phyloP scores from a whole-genome alignment of 2,888 invertebrate genomes.

The Ptychoptera contaminata region DNA sequence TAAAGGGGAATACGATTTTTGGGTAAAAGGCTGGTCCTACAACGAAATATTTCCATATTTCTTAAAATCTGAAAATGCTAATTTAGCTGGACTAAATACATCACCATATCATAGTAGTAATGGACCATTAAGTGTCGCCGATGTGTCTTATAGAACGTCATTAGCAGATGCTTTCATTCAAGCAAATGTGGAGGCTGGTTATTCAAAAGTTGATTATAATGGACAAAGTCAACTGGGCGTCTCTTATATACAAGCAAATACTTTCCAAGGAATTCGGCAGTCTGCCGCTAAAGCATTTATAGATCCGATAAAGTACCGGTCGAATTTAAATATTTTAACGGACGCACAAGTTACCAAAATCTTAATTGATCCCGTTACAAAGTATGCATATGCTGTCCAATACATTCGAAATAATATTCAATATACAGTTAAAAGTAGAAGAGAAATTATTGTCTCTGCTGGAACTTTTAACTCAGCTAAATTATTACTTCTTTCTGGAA shows the following conservation, averaged over 20 bases:
- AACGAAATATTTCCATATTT: constrained; percentile 43
- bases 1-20: constrained; percentile 50
- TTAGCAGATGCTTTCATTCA: constrained; percentile 46
- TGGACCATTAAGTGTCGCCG: constrained; percentile 40
- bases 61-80: constrained; percentile 38
- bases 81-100: constrained; percentile 29
- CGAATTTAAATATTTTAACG: constrained; percentile 41
- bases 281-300: constrained; percentile 45
- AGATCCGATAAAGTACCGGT: constrained; percentile 32
- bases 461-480: constrained; percentile 72
- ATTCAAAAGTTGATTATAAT: constrained; percentile 51
- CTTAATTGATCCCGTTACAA: constrained; percentile 33
- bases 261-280: constrained; percentile 38
- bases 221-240: constrained; percentile 43
- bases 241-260: constrained; percentile 43
- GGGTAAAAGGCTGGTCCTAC: constrained; percentile 59
- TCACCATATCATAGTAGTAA: constrained; percentile 35
- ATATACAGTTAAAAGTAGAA: constrained; percentile 36
- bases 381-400: constrained; percentile 38
- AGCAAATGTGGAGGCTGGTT: constrained; percentile 44
- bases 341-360: constrained; percentile 37
- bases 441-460: constrained; percentile 57
- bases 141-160: constrained; percentile 39
- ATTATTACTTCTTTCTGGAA: constrained; percentile 61
- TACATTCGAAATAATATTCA: constrained; percentile 32